Evolutionary conservation across 2,113 vertebrate genomes (phyloP), one percentile per base, ranked within the genome.

Genomic region (Trachemys scripta): DNA sequence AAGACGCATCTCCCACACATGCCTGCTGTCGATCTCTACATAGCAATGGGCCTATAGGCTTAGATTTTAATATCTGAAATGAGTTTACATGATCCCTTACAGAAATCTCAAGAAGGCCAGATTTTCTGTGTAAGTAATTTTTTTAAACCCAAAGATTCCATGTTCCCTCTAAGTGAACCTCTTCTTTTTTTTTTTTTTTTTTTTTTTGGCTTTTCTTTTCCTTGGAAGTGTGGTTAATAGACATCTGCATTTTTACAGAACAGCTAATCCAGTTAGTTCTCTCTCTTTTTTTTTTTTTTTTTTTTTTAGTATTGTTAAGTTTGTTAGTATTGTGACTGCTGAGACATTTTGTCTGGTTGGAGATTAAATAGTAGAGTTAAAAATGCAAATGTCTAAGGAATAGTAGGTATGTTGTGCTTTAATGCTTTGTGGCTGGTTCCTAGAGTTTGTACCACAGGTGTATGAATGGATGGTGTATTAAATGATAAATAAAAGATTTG

Each of bases 401-500:
- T 95, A 93, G 92, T 97, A 96, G 87, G 87, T 97, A 97, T 98
- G 95, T 98, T 97, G 94, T 98, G 97, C 98, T 99, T 98, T 96
- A 97, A 97, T 97, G 97, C 97, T 98, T 97, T 97, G 97, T 98
- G 98, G 98, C 98, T 98, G 97, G 96, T 97, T 97, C 90, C 88
- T 96, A 93, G 95, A 85, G 86, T 99, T 98, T 98, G 98, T 98
- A 98, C 98, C 98, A 93, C 98, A 98, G 98, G 97, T 98, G 98
- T 98, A 98, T 98, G 97, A 98, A 98, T 98, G 98, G 95, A 97
- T 97, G 98, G 97, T 98, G 95, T 98, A 97, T 96, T 97, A 98
- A 98, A 98, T 98, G 97, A 96, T 97, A 98, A 98, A 99, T 97
- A 98, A 98, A 98, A 97, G 96, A 98, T 98, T 98, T 98, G 98